Base-by-base conservation (phyloP, 1,140 invertebrate genomes). In the Lerema accius region DNA sequence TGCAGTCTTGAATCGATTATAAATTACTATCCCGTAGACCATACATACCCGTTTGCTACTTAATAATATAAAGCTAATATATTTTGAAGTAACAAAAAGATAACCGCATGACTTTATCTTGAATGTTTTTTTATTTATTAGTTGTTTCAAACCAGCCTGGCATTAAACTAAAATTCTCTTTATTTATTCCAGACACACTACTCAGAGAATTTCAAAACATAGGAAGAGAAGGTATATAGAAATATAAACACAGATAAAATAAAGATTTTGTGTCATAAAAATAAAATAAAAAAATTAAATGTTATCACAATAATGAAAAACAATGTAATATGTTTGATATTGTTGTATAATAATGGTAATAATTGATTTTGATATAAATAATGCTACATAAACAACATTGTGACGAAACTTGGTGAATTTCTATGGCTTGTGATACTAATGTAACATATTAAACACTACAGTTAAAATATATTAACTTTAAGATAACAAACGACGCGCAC, bases 381-480 rank as follows among this genome's bases (percentile, higher is more conserved):
- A 17, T n/a, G n/a, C 15, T 43, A 17, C 4, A 10, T 43, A 15
- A 42, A 42, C 19, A 2, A n/a, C n/a, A n/a, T n/a, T n/a, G n/a
- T n/a, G n/a, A 23, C 19, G 19, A 23, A 23, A 23, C 28, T 7
- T 7, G 28, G 28, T 1, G 28, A 32, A 9, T 32, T 32, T 32
- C 28, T 4, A 32, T 32, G 9, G 9, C 28, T 32, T 32, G 28
- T 32, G 28, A 32, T 32, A 28, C 26, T 50, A 40, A 19, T 16
- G 50, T 23, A 16, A 19, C 14, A 42, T 23, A 23, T 59, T 28
- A 32, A 42, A 67, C 51, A 65, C 65, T 66, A 59, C 69, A 69
- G 69, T 63, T 58, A 39, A 65, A 69, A 60, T 40, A 49, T 64
- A 50, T 35, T 37, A 61, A 37, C 32, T 35, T 58, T 19, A 35